Base-by-base conservation (phyloP, 2,888 invertebrate species). In the Diarsia mendica region DNA sequence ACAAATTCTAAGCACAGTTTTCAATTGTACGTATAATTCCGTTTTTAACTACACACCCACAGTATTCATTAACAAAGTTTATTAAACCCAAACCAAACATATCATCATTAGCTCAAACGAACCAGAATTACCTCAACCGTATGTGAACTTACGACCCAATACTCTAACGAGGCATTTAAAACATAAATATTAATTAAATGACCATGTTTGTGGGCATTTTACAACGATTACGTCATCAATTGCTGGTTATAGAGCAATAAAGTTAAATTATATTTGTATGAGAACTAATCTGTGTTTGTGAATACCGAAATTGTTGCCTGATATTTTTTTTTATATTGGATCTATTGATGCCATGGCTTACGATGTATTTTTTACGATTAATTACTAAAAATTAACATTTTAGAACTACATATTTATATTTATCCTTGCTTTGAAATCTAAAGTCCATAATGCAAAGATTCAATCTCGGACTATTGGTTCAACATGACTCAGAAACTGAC, bases 71-170 rank as follows among this genome's bases (percentile, higher is more conserved):
- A 39, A 39, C 9, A 44, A 49, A 53, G 28, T 65, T 49, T 64
- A 33, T 28, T 44, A 49, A 60, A 66, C 44, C 11, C 18, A 49
- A 13, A 28, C 18, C 53, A 64, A 44, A 80, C 66, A 6, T 18
- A 51, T 55, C 49, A 28, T 66, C 65, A 80, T 66, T 66, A 68
- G 13, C 55, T 55, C 8, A 18, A 46, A 60, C 28, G 46, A 77
- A 66, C 51, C 58, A 11, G 46, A 61, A 67, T 67, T 20, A 51
- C 20, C 51, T 61, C 65, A 79, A 49, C 74, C 63, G 71, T 75
- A 77, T 69, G 72, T 80, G 84, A 86, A 79, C 86, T 72, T 69
- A 73, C 63, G 82, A 86, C 80, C 82, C 23, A 63, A 74, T 82
- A 72, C 58, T 60, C 75, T 85, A 83, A 85, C 77, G 66, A 84